Evolutionary conservation across 2,888 invertebrate genomes (phyloP).

Genomic region (Tortricodes alternella): DNA sequence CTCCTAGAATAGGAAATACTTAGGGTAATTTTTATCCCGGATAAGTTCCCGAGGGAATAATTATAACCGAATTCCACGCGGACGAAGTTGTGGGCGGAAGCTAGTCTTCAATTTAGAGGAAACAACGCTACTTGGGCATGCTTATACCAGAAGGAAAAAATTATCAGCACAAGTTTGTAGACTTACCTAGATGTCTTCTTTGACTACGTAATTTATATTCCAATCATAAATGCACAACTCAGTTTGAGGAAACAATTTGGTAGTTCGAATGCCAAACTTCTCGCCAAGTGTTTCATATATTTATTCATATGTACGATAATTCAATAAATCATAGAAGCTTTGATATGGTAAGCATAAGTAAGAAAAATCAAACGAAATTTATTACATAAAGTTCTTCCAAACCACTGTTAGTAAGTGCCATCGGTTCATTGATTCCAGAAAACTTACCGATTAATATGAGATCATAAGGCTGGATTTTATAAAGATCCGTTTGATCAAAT

Average conservation of each 20-base stretch:
- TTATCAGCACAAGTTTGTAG: neutral
- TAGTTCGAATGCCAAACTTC: neutral
- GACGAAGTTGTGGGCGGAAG: too few species aligned
- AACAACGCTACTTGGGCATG: too few species aligned
- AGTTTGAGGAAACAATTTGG: neutral
- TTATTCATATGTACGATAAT: neutral
- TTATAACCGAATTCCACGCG: too few species aligned
- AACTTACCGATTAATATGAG: neutral
- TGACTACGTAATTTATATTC: neutral
- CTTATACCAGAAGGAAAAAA: neutral
- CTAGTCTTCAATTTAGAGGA: too few species aligned
- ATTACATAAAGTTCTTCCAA: neutral
- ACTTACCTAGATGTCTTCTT: neutral
- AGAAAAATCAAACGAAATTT: neutral
- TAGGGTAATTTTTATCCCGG: too few species aligned
- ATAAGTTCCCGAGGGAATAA: too few species aligned
- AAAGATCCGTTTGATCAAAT: too few species aligned
- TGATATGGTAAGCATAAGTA: neutral
- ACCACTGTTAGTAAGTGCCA: neutral
- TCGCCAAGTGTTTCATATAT: neutral
- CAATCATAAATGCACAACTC: neutral
- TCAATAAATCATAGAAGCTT: constrained; percentile 2
- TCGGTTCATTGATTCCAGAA: neutral
- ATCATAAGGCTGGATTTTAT: too few species aligned
- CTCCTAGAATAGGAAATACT: too few species aligned